A percentile compares a stretch with the other conserved stretches of the same genome.
phyloP scores from a whole-genome alignment of 64 coral and sea anemone genomes.

The Actinia tenebrosa region DNA sequence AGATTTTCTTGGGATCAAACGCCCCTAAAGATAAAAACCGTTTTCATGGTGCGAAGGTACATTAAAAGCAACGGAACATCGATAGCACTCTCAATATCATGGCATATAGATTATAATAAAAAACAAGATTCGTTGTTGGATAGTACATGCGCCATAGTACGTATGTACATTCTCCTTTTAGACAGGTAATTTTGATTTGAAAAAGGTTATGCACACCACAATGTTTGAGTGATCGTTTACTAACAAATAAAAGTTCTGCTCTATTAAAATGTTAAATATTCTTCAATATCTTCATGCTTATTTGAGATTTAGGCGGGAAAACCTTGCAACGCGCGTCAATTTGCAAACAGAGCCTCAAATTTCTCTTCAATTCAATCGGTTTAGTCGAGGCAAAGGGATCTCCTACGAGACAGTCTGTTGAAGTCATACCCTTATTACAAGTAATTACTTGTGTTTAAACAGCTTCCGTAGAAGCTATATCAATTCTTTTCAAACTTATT shows the following conservation, averaged over 20 bases:
- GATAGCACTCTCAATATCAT: too few relatives aligned
- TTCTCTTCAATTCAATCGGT: not conserved
- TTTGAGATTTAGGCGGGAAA: not conserved
- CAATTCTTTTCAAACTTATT: not conserved
- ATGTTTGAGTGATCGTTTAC: not conserved
- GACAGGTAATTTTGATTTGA: not conserved
- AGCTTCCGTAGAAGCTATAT: not conserved
- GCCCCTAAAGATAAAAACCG: too few relatives aligned
- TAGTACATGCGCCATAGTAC: too few relatives aligned
- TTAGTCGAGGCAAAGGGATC: not conserved
- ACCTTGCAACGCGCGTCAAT: not conserved
- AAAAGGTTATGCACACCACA: not conserved
- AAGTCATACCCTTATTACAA: not conserved
- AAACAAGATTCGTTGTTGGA: too few relatives aligned
- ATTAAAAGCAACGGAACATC: too few relatives aligned
- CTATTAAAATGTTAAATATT: constrained; percentile 3
- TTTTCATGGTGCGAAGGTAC: too few relatives aligned
- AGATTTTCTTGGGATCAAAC: too few relatives aligned
- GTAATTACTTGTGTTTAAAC: not conserved
- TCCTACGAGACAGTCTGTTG: not conserved
- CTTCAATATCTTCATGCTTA: not conserved
- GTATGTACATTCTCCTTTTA: too few relatives aligned
- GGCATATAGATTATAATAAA: too few relatives aligned
- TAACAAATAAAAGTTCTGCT: not conserved
- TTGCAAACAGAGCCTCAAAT: constrained; percentile 1